Evolutionary conservation across 2,888 invertebrate genomes (phyloP).

Genomic region (Drosophila meridiana): DNA sequence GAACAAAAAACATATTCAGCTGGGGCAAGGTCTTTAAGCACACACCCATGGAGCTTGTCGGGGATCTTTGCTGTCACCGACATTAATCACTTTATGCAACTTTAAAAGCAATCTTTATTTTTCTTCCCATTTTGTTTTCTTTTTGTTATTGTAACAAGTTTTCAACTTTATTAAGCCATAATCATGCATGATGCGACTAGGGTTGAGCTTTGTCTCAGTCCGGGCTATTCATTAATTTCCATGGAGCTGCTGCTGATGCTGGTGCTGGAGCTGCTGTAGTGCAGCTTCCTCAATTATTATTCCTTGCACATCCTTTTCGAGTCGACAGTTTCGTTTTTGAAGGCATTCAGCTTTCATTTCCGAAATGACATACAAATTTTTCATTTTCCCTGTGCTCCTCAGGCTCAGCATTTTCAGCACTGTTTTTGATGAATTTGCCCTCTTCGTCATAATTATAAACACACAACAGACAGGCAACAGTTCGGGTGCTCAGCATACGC

Average conservation of each 20-base stretch:
- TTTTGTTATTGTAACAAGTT: constrained; percentile 25
- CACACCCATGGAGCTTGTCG: constrained; percentile 26
- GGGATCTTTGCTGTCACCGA: constrained; percentile 31
- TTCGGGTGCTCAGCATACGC: constrained; percentile 13
- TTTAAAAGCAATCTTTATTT: constrained; percentile 46
- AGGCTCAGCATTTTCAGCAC: constrained; percentile 20
- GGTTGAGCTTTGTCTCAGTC: constrained; percentile 5
- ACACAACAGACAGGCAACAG: constrained; percentile 23
- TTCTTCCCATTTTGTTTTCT: constrained; percentile 2
- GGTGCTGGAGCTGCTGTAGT: constrained; percentile 6
- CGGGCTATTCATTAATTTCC: constrained; percentile 52
- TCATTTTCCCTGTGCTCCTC: constrained; percentile 45
- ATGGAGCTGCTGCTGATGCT: constrained; percentile 26
- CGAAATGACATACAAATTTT: constrained; percentile 68
- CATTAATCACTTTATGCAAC: constrained; percentile 69
- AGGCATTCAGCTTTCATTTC: constrained; percentile 49
- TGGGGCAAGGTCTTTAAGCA: constrained; percentile 11
- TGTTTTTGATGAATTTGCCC: constrained; percentile 41
- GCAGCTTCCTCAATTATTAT: constrained; percentile 19
- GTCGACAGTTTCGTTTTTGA: constrained; percentile 27
- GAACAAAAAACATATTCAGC: constrained; percentile 28
- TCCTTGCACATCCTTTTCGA: constrained; percentile 33
- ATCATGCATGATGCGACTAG: constrained; percentile 31
- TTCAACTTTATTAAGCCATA: constrained; percentile 37
- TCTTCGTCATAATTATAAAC: constrained; percentile 71